phyloP scores from a whole-genome alignment of 2,113 vertebrate species.

The Pteruthius melanotis region DNA sequence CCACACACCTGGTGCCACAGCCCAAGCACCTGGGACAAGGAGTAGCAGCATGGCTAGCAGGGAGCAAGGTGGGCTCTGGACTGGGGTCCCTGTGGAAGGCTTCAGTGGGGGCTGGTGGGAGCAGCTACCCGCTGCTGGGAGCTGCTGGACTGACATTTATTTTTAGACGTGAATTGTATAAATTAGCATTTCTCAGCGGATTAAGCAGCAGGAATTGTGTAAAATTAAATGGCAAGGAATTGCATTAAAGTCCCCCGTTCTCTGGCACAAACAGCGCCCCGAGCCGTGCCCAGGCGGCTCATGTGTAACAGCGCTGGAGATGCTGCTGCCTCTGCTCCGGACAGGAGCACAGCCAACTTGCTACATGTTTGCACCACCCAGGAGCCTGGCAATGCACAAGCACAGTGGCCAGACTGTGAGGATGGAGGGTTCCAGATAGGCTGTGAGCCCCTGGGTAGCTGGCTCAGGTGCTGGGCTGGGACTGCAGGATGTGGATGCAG shows the following conservation, averaged over 20 bases:
- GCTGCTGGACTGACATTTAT: conserved; percentile 66
- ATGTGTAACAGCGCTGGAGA: background rate
- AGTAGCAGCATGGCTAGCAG: background rate
- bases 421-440: accelerated
- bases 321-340: accelerated
- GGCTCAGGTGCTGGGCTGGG: background rate
- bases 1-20: background rate
- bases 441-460: background rate
- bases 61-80: background rate
- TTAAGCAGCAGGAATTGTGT: conserved; percentile 67
- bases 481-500: background rate
- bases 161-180: conserved; percentile 68
- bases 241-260: conserved; percentile 60
- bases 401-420: background rate
- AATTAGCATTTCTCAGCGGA: conserved; percentile 68
- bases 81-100: background rate
- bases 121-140: conserved; percentile 45
- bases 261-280: conserved; percentile 49
- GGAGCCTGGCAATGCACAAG: background rate
- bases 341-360: background rate
- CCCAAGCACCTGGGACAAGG: accelerated
- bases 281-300: background rate
- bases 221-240: conserved; percentile 68
- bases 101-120: background rate
- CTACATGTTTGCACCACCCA: accelerated